Base-by-base conservation (phyloP, 2,888 invertebrate species). In the Tridacna gigas region DNA sequence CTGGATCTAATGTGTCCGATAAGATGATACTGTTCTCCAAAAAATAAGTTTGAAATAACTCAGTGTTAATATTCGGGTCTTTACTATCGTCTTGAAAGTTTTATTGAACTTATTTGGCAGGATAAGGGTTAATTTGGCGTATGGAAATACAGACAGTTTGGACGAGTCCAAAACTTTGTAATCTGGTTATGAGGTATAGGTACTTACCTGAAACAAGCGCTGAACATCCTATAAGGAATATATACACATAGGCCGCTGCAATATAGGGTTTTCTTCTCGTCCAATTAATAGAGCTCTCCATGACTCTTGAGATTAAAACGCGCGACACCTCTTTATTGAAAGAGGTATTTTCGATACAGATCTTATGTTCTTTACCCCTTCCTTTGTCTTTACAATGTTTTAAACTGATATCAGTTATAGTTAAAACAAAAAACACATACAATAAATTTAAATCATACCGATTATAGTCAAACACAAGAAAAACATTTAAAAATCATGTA, bases 261-360 rank as follows among this genome's bases (percentile, higher is more conserved):
- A 56, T 56, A 56, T 56, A 11, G 56, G 56, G 56, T 56, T 56
- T 56, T 20, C 56, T 13, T 4, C 22, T 3, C 12, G 4, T 63
- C 63, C 20, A 63, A 0, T 22, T n/a, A 63, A n/a, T 63, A 13
- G 63, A 56, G 56, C 20, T 56, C 56, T 25, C 63, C n/a, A 25
- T 63, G 47, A 51, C 15, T 47, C 37, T 51, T 71, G 71, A 71
- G 71, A 71, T 71, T 71, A 15, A 20, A 51, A 12, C 3, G 20
- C 13, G 22, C 51, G 13, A 28, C 51, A 15, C 51, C 22, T 47
- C 22, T 25, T 22, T 20, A 71, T 25, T 37, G 25, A 13, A 18
- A n/a, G 26, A 63, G 63, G 37, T 28, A 47, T 71, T 71, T 20
- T 51, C 20, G 9, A 3, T n/a, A 63, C 63, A n/a, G 26, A n/a